Conservation (phyloP, 2,888 invertebrate genomes). For the Notodonta ziczac region DNA sequence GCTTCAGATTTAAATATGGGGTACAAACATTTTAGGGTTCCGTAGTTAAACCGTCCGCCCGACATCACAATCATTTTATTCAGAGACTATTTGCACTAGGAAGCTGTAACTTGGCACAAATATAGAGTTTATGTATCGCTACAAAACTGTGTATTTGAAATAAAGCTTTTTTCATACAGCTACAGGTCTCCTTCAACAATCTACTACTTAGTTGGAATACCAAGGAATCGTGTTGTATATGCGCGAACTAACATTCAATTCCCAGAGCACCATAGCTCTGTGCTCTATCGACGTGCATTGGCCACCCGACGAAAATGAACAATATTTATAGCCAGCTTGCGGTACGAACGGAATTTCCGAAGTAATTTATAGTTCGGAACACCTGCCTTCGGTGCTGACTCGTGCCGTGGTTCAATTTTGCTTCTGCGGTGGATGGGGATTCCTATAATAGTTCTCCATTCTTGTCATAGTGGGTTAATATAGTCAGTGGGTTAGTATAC, state of each 20-base stretch:
- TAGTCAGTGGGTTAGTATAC: too few relatives aligned
- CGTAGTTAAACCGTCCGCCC: too few relatives aligned
- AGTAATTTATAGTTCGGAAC: conserved; percentile 78
- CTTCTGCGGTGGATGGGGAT: conserved; percentile 30
- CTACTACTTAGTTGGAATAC: conserved; percentile 33
- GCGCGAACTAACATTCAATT: conserved; percentile 27
- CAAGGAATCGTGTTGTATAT: conserved; percentile 33
- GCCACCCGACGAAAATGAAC: conserved; percentile 76
- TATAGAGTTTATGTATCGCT: too few relatives aligned
- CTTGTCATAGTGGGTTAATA: neutral
- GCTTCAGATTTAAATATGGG: too few relatives aligned
- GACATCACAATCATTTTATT: too few relatives aligned
- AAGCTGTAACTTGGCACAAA: too few relatives aligned
- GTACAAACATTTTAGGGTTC: too few relatives aligned
- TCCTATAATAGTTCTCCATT: conserved; percentile 24
- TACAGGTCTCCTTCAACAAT: neutral
- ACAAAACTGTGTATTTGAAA: too few relatives aligned
- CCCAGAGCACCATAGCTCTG: conserved; percentile 52
- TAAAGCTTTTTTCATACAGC: neutral
- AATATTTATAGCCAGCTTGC: conserved; percentile 74
- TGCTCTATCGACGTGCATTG: conserved; percentile 65
- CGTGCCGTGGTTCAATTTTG: conserved; percentile 38
- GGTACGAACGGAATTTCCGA: conserved; percentile 72
- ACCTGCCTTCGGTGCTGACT: conserved; percentile 54
- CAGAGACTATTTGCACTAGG: too few relatives aligned